Conservation (phyloP, 2,888 invertebrate species). For the Thalpophila matura region DNA sequence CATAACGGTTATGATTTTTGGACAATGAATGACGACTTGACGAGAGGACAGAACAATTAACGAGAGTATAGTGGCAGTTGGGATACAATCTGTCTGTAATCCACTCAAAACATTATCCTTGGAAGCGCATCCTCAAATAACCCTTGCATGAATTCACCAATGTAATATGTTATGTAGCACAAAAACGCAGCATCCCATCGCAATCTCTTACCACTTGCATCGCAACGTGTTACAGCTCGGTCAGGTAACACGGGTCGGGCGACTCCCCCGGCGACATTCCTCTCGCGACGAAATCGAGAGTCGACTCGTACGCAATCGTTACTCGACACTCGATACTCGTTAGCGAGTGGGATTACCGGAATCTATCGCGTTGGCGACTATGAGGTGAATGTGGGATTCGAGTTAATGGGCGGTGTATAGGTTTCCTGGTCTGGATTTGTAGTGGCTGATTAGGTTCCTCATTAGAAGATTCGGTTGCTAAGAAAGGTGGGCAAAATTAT, state of each 20-base stretch:
- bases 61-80: too few species aligned
- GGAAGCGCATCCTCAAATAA: neutral
- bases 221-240: conserved; percentile 63
- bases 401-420: conserved; percentile 39
- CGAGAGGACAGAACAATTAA: neutral
- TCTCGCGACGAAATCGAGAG: conserved; percentile 80
- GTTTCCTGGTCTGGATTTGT: conserved; percentile 47
- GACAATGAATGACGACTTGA: conserved; percentile 16
- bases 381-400: conserved; percentile 54
- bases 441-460: conserved; percentile 18
- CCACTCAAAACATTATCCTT: conserved; percentile 11
- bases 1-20: conserved; percentile 30
- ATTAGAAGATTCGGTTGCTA: conserved; percentile 10
- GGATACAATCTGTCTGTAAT: neutral
- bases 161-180: conserved; percentile 48
- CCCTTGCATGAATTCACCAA: conserved; percentile 14
- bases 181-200: conserved; percentile 54
- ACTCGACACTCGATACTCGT: conserved; percentile 60
- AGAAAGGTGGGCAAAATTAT: neutral
- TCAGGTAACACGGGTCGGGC: conserved; percentile 65
- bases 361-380: conserved; percentile 63
- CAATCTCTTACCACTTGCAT: conserved; percentile 61
- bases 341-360: conserved; percentile 72
- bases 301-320: conserved; percentile 73
- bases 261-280: conserved; percentile 78